These are phyloP conservation scores for Diphyllodes magnificus DNA, from an alignment of 2,113 vertebrate species.

Conservation along the genomic window DNA sequence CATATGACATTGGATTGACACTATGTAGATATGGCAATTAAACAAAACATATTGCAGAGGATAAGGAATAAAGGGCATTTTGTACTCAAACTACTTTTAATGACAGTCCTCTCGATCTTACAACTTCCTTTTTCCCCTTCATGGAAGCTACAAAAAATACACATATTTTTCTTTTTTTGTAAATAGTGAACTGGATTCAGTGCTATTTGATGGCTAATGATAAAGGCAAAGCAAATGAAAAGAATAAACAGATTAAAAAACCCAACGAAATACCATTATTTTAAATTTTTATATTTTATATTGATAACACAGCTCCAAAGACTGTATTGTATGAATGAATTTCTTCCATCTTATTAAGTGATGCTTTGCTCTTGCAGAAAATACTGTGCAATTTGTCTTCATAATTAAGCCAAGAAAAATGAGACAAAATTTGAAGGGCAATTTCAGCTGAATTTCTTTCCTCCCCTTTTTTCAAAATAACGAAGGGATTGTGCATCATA, in stretches of 20 bases:
- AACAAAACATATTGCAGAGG: not conserved
- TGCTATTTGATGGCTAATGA: not conserved
- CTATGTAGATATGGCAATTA: not conserved
- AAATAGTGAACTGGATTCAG: not conserved
- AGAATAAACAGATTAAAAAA: not conserved
- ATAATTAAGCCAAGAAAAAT: not conserved
- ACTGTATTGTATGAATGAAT: not conserved
- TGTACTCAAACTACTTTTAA: not conserved
- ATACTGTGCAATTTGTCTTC: not conserved
- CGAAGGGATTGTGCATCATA: not conserved
- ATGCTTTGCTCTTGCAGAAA: not conserved
- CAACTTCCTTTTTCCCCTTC: not conserved
- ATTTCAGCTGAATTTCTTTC: not conserved
- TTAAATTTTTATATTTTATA: not conserved
- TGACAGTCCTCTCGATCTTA: not conserved
- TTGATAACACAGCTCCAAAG: not conserved
- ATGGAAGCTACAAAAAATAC: not conserved
- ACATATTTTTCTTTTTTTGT: not conserved
- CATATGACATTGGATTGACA: no score
- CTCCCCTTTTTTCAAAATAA: not conserved
- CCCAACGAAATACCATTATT: fast-evolving
- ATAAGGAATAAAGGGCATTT: not conserved
- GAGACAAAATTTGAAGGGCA: not conserved
- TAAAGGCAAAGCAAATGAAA: not conserved
- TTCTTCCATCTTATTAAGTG: not conserved